Percentiles rank a stretch among this genome's conserved stretches.
Conservation (phyloP, 2,888 invertebrate genomes). For the Peribatodes rhomboidaria region DNA sequence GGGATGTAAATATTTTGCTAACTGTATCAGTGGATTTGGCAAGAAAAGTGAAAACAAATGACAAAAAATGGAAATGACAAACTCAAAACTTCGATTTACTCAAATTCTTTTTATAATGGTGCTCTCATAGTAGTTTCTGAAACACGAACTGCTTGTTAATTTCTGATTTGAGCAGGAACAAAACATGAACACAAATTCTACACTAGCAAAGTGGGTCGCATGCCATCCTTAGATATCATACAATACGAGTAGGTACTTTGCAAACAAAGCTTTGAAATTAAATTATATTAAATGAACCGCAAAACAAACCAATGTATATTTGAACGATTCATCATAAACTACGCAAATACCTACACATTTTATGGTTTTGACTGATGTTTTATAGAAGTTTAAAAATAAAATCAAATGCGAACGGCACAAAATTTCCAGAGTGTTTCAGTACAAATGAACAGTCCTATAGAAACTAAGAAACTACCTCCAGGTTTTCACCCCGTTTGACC, state of each 20-base stretch:
- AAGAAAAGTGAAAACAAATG: slow-evolving; percentile 44
- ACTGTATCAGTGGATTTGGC: slow-evolving; percentile 55
- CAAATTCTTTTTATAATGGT: slow-evolving; percentile 37
- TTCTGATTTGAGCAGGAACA: slow-evolving; percentile 30
- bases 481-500: slow-evolving; percentile 52
- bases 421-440: not conserved
- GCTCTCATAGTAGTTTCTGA: slow-evolving; percentile 20
- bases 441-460: not conserved
- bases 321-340: slow-evolving; percentile 13
- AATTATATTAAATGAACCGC: slow-evolving; percentile 40
- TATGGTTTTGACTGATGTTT: not conserved
- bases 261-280: slow-evolving; percentile 50
- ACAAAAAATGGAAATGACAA: slow-evolving; percentile 44
- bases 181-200: slow-evolving; percentile 37
- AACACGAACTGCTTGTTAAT: slow-evolving; percentile 7
- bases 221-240: slow-evolving; percentile 52
- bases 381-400: not conserved
- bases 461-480: not conserved
- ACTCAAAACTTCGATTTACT: slow-evolving; percentile 26
- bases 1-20: slow-evolving; percentile 54
- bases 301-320: slow-evolving; percentile 20
- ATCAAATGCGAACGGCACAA: not conserved
- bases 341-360: slow-evolving; percentile 1
- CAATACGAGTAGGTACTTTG: slow-evolving; percentile 48
- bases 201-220: slow-evolving; percentile 58